These are phyloP conservation scores for Heliconius himera DNA, from an alignment of 1,140 invertebrate species.

Conservation along the genomic window DNA sequence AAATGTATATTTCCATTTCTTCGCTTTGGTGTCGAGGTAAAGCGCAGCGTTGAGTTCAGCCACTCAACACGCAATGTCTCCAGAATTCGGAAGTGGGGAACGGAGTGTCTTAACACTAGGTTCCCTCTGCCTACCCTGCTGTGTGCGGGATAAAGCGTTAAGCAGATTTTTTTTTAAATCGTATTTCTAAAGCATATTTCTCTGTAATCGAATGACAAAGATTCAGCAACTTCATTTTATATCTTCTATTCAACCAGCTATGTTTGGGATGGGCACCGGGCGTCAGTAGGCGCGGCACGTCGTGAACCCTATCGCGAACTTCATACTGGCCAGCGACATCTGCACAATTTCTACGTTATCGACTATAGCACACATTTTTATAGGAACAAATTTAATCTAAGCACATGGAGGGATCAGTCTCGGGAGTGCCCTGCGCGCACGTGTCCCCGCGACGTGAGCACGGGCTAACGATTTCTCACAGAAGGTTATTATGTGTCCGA, in stretches of 20 bases:
- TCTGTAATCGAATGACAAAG: slow-evolving; percentile 42
- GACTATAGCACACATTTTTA: slow-evolving; percentile 74
- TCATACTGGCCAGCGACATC: slow-evolving; percentile 73
- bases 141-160: no score
- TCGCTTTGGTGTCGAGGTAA: no score
- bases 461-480: slow-evolving; percentile 72
- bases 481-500: slow-evolving; percentile 69
- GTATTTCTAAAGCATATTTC: slow-evolving; percentile 25
- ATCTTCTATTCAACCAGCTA: slow-evolving; percentile 44
- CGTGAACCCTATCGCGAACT: slow-evolving; percentile 65
- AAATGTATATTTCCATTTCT: no score
- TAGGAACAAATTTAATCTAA: slow-evolving; percentile 80
- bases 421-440: slow-evolving; percentile 68
- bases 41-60: no score
- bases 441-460: slow-evolving; percentile 67
- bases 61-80: no score
- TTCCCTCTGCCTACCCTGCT: no score
- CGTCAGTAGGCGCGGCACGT: slow-evolving; percentile 72
- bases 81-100: no score
- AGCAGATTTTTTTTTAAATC: background rate
- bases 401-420: slow-evolving; percentile 77
- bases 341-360: slow-evolving; percentile 75
- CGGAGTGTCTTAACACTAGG: no score
- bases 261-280: slow-evolving; percentile 42
- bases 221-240: slow-evolving; percentile 48